These are phyloP conservation scores for Chiloscyllium punctatum DNA, from an alignment of 2,797 vertebrate species.

Conservation along the genomic window DNA sequence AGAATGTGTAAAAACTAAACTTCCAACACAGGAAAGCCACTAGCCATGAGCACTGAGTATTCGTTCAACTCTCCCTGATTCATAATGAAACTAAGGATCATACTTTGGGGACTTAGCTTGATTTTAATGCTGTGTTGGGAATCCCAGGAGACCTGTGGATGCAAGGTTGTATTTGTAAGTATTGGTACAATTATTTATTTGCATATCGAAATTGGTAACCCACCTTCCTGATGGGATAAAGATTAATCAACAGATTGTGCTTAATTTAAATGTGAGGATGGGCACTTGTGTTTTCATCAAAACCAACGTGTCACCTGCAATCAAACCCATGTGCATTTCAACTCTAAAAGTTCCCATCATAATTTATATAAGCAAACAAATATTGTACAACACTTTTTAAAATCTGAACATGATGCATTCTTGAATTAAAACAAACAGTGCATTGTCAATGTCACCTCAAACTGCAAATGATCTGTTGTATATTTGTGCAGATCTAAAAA, in stretches of 20 bases:
- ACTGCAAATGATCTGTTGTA: not conserved
- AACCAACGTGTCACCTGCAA: not conserved
- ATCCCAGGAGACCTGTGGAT: not conserved
- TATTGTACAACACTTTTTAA: not conserved
- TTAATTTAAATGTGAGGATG: not conserved
- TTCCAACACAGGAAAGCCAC: not conserved
- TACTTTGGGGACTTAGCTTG: not conserved
- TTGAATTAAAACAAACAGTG: not conserved
- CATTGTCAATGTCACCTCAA: not conserved
- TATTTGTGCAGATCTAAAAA: no score
- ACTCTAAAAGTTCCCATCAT: not conserved
- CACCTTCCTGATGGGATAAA: not conserved
- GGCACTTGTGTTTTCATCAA: not conserved
- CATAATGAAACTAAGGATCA: not conserved
- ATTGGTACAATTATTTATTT: not conserved
- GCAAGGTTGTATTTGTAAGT: not conserved
- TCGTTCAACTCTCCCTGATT: not conserved
- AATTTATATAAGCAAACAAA: not conserved
- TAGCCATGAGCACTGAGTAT: not conserved
- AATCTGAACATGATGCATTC: not conserved
- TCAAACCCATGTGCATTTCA: not conserved
- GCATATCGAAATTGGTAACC: not conserved
- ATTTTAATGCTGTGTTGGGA: not conserved
- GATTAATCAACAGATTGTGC: not conserved
- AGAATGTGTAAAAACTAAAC: not conserved